Evolutionary conservation across 1,140 invertebrate genomes (phyloP), one percentile per base, ranked within the genome.

Genomic region (Atta colombica): DNA sequence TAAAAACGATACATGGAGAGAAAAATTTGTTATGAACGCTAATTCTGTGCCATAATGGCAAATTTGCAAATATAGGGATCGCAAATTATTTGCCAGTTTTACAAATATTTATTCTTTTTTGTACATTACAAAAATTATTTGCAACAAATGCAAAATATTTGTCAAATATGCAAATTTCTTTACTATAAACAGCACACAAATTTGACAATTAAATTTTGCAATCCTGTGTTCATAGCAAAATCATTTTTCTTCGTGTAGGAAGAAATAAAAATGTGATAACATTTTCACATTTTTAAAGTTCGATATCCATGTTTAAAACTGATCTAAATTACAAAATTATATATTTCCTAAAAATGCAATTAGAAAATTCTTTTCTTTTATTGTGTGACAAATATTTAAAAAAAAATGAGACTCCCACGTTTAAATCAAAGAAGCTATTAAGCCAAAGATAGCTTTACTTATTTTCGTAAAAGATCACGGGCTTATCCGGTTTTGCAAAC

Each of bases 261-360:
- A 61, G n/a, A 39, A 28, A 45, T 45, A 61, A 65, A 61, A 77
- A 45, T 12, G 1, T 12, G 3, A 72, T 18, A 35, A 58, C 35
- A 18, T 45, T 45, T 53, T n/a, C 14, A 10, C 49, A 18, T 28
- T 25, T 14, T n/a, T 65, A 5, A 77, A 49, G 12, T 25, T 65
- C 39, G 4, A 55, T 39, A 75, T 60, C 31, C 1, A 7, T n/a
- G 6, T 31, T 39, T 45, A n/a, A 16, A 6, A 35, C 0, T 60
- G 58, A 16, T 49, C 25, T 28, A 14, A 31, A 77, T 77, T 45
- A 63, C 7, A 61, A 77, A 74, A 55, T 35, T 75, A n/a, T 18
- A n/a, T 31, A 12, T 75, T 28, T 58, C 3, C 58, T 75, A 6
- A 28, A 53, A 53, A 35, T 3, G 12, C 21, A 21, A 21, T 74